Base-by-base conservation (phyloP, 2,888 invertebrate genomes). In the Patella ulyssiponensis region DNA sequence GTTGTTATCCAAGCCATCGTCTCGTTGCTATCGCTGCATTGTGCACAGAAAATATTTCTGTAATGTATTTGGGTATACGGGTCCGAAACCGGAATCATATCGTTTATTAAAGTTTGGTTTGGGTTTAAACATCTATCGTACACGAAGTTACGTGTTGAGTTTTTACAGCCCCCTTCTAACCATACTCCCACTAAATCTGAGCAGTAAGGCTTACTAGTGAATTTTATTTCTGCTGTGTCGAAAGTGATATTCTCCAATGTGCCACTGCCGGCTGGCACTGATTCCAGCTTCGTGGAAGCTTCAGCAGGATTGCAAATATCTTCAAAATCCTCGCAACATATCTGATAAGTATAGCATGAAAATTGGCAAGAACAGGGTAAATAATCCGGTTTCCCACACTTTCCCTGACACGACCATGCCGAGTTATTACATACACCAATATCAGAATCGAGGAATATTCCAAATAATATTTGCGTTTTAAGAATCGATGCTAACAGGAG, bases 361-460 rank as follows among this genome's bases (percentile, higher is more conserved):
- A 33, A n/a, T 27, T 75, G 75, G 15, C 75, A 75, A 17, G 75
- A 75, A 51, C 75, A 75, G n/a, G 75, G 75, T 23, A 17, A 5
- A 3, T 44, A 27, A 15, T 64, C 64, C 11, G 2, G 20, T 23
- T 20, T 11, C 12, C 64, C 23, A 64, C 64, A 64, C 14, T 20
- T 64, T 1, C 15, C 23, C 64, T 64, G 20, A 9, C 64, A 64
- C 12, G 64, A 64, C 64, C 64, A 64, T 14, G 23, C 64, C 64
- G 20, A 11, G 20, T 23, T 23, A 12, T 20, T 23, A 20, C 64
- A 64, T 44, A 44, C 7, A 7, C 44, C 5, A 44, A 44, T 44
- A 9, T 44, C 44, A 44, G 44, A 44, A 44, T 44, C 0, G 44
- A 44, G 44, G 44, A 44, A 44, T 7, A 44, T 44, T 44, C 44